Base-by-base conservation (phyloP, 1,140 invertebrate genomes). In the Tetraneura akinire region DNA sequence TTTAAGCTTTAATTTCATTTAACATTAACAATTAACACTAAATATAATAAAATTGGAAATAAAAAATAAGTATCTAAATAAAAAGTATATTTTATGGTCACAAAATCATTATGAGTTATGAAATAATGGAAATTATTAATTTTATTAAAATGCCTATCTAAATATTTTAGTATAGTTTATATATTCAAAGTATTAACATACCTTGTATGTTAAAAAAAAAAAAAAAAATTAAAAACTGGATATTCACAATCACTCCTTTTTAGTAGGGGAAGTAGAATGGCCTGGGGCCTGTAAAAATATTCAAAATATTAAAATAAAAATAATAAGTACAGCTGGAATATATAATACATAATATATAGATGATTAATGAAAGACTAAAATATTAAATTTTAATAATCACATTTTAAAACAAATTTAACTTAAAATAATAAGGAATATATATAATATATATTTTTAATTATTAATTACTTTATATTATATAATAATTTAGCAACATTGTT, bases 231-330 rank as follows among this genome's bases (percentile, higher is more conserved):
- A 29, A 71, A 71, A 71, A 18, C 45, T 71, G 49, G 51, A 51
- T 71, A 47, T 71, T 51, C 47, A 45, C 29, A 51, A 32, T n/a
- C 74, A 60, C 32, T 78, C 42, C 55, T 18, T 60, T 37, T 78
- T 78, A 78, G 55, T 78, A 78, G 37, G 74, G 55, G 55, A 42
- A 78, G 74, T 78, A 78, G 37, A 49, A 78, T 78, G 74, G 74
- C 53, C 74, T 78, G 42, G 74, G 74, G 55, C 74, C 74, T 78
- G 74, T 47, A 60, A 62, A 73, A 78, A 78, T 4, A 71, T 71
- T 71, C 23, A 71, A 71, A 70, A 70, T 49, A 71, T 49, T 51
- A 71, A 51, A 51, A 51, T 71, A 62, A 78, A 71, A 51, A 51
- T 32, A 4, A 29, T 51, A 51, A 29, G 14, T 71, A 51, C 3